Evolutionary conservation across 2,888 invertebrate genomes (phyloP), one percentile per base, ranked within the genome.

Genomic region (Coleophora deauratella): DNA sequence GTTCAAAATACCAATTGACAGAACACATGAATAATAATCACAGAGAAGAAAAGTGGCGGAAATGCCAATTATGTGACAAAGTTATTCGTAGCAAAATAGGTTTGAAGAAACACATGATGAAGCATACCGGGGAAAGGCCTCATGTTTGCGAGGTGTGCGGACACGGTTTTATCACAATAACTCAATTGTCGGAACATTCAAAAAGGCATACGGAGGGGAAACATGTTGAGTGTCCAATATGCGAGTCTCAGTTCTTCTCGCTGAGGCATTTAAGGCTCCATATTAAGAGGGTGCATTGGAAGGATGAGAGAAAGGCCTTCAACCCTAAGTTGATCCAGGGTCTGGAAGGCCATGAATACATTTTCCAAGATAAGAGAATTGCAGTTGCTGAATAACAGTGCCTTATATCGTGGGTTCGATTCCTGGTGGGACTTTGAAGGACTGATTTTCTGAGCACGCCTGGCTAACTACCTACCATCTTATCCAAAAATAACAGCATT

Each of bases 221-320:
- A 13, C 62, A 60, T 0, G 45, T 69, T 3, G 30, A 46, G 0
- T 71, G 71, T 43, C 71, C 71, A 0, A 35, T 68, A 9, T 71
- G 71, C 41, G 63, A 21, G 55, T 21, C 49, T 30, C 63, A 66
- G 67, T 68, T 66, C 37, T 60, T 58, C 41, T 51, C 66, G 35
- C 57, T 51, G 0, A 52, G 64, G n/a, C 63, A 68, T 37, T 64
- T 71, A 64, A 55, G 71, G 27, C 57, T 59, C 35, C 71, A 71
- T 42, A 66, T 70, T 8, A 70, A 68, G 37, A 67, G 65, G 38
- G 51, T 52, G 0, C 71, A 71, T 50, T 71, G 70, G 69, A 66
- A 60, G 32, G 43, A 43, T 27, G 61, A 56, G 14, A 50, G 59
- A 14, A 59, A 52, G n/a, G 59, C 64, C 0, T 69, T 66, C 39